Percentiles rank a stretch among this genome's conserved stretches.
These are phyloP conservation scores for Bradypus variegatus DNA, from an alignment of 2,797 vertebrate genomes.

Conservation along the genomic window DNA sequence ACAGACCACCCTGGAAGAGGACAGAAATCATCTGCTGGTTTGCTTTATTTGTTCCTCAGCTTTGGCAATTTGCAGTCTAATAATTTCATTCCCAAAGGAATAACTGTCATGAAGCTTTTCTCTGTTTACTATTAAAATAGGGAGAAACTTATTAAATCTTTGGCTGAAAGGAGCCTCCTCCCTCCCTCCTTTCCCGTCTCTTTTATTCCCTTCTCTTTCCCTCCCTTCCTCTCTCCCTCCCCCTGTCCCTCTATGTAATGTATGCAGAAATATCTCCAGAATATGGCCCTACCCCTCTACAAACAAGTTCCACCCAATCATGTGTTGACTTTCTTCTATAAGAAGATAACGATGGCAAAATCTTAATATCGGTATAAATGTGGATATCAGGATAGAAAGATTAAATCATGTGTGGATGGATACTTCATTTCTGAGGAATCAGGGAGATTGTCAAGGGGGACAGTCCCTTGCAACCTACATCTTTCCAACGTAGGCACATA, in stretches of 20 bases:
- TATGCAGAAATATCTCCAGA: not conserved
- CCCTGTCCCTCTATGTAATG: accelerated
- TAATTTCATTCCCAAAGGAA: conserved; percentile 3
- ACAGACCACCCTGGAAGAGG: not conserved
- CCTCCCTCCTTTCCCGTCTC: too few species aligned
- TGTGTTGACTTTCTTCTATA: accelerated
- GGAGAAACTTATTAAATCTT: not conserved
- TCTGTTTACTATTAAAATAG: not conserved
- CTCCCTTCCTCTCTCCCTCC: not conserved
- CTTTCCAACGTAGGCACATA: not conserved
- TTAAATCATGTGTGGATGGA: not conserved
- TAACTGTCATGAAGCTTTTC: not conserved
- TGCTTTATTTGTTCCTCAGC: not conserved
- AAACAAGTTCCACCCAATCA: too few species aligned
- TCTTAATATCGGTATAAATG: accelerated
- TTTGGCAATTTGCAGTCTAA: not conserved
- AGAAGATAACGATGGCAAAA: accelerated
- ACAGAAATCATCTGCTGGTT: not conserved
- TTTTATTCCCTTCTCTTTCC: not conserved
- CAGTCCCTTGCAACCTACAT: not conserved
- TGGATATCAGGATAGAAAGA: accelerated
- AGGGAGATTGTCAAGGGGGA: not conserved
- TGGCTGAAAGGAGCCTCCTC: accelerated
- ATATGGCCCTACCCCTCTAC: not conserved
- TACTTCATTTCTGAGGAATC: not conserved